Percentiles rank a stretch among this genome's conserved stretches.
Evolutionary conservation across 2,113 vertebrate species (phyloP).

Genomic region (Alethe diademata): DNA sequence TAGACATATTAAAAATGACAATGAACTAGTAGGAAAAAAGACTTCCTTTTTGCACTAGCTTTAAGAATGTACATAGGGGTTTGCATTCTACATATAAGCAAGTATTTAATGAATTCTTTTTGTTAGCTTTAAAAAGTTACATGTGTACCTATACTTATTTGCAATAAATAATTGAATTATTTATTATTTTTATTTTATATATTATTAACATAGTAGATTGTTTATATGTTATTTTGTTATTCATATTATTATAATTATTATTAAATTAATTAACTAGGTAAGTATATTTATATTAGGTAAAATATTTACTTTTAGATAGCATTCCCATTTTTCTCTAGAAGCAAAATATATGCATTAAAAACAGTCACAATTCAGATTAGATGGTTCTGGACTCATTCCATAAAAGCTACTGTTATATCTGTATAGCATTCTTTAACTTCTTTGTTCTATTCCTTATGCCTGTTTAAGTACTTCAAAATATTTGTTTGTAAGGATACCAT

Average conservation of each 20-base stretch:
- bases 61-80: neutral
- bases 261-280: neutral
- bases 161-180: neutral
- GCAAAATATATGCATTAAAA: neutral
- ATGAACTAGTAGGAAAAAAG: neutral
- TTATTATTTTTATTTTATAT: neutral
- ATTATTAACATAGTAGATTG: neutral
- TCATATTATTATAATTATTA: neutral
- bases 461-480: constrained; percentile 69
- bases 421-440: constrained; percentile 46
- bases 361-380: neutral
- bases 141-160: neutral
- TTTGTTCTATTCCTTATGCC: constrained; percentile 51
- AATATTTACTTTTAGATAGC: constrained; percentile 1
- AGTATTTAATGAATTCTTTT: neutral
- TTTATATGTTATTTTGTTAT: neutral
- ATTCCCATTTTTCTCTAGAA: neutral
- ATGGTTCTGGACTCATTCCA: neutral
- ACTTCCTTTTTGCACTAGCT: neutral
- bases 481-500: constrained; percentile 61
- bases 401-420: constrained; percentile 14
- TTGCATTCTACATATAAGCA: neutral
- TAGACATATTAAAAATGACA: neutral
- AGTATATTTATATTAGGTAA: neutral
- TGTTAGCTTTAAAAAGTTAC: neutral